phyloP scores from a whole-genome alignment of 2,113 vertebrate species.

The Triplophysa dalaica region DNA sequence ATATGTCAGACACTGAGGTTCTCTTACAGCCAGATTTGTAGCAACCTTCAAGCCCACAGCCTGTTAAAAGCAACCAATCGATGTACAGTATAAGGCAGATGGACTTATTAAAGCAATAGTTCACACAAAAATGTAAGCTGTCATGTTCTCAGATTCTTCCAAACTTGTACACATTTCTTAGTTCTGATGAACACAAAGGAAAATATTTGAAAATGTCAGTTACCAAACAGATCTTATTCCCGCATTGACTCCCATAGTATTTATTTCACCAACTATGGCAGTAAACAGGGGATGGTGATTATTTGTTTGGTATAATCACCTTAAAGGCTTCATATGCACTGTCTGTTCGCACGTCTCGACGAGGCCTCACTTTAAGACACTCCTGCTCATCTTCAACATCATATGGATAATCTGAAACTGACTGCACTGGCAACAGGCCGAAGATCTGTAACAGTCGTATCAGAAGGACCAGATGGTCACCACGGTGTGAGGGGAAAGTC shows the following conservation, averaged over 20 bases:
- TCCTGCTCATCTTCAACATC: constrained; percentile 33
- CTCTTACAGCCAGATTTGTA: constrained; percentile 58
- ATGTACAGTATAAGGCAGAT: too few species aligned
- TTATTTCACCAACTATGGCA: too few species aligned
- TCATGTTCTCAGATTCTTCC: too few species aligned
- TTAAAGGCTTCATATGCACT: constrained; percentile 54
- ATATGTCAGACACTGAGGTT: constrained; percentile 64
- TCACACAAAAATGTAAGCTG: too few species aligned
- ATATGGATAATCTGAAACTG: constrained; percentile 11
- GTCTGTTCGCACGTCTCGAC: constrained; percentile 30
- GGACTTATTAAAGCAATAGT: too few species aligned
- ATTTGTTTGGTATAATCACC: constrained; percentile 47
- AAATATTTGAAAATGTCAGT: too few species aligned
- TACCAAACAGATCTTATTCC: background rate
- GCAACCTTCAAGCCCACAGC: constrained; percentile 76
- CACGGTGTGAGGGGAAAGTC: too few species aligned
- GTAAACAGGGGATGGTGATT: too few species aligned
- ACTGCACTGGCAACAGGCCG: constrained; percentile 54
- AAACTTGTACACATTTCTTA: too few species aligned
- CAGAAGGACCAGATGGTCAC: background rate
- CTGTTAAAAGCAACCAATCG: constrained; percentile 57
- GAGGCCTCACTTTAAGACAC: constrained; percentile 61
- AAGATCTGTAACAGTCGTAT: constrained; percentile 60
- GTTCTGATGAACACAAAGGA: too few species aligned
- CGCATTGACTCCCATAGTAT: too few species aligned